A percentile compares a stretch with the other conserved stretches of the same genome.
Conservation (phyloP, 2,888 invertebrate genomes). For the Linnaemya tessellans region DNA sequence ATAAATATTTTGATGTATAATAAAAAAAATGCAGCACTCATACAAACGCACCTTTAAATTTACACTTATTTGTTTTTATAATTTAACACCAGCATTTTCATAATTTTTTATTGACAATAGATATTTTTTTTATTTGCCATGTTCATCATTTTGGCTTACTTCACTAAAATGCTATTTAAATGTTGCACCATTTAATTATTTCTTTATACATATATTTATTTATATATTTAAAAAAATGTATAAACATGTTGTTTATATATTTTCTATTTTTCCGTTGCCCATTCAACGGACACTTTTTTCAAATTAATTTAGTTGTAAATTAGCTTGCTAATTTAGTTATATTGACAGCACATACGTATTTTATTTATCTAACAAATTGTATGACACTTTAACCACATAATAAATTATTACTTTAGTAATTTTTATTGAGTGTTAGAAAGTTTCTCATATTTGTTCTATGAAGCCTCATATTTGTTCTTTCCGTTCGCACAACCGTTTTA, state of each 20-base stretch:
- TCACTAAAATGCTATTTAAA: constrained; percentile 18
- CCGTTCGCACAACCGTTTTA: constrained; percentile 67
- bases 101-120: background rate
- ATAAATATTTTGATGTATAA: background rate
- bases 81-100: background rate
- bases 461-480: background rate
- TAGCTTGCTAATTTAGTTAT: constrained; percentile 14
- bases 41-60: constrained; percentile 1
- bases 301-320: constrained; percentile 27
- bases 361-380: background rate
- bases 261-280: background rate
- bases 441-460: background rate
- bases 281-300: background rate
- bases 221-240: background rate
- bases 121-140: constrained; percentile 22
- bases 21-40: background rate
- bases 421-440: constrained; percentile 32
- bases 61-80: background rate
- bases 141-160: background rate
- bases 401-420: constrained; percentile 12
- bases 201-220: constrained; percentile 18
- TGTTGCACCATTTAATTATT: constrained; percentile 14
- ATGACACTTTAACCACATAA: background rate
- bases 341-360: background rate
- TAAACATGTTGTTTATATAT: constrained; percentile 26